Base-by-base conservation (phyloP, 1,140 invertebrate species). In the Panagrolaimus sp. region DNA sequence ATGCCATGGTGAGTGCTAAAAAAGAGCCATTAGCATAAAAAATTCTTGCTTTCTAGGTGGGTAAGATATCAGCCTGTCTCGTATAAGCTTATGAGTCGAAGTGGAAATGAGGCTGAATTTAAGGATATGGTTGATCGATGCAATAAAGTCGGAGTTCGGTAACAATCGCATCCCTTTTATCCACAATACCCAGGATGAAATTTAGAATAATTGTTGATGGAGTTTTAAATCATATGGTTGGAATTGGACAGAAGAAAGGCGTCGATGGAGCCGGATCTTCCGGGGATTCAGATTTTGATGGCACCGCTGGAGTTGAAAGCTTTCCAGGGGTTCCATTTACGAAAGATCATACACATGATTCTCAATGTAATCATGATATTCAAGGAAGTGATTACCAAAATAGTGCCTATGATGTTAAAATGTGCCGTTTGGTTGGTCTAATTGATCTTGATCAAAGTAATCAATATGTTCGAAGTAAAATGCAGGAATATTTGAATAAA, bases 221-320 rank as follows among this genome's bases (percentile, higher is more conserved):
- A 0, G 88, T 95, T 2, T 85, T 93, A 43, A 95, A 95, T 79
- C 92, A 95, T 83, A 94, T 94, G 92, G 88, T 89, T 10, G 90
- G 88, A n/a, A 84, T 80, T 14, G 83, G 76, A 14, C 78, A 80
- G 62, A 76, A 71, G 75, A 12, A 62, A 38, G 78, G 72, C n/a
- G 77, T 78, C 15, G 80, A 83, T 7, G 83, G 85, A n/a, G 67
- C 71, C 1, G 79, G 84, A 10, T 84, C 83, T 3, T 83, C 74
- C 10, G 85, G 85, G 46, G 74, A 72, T 10, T 77, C 76, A 9
- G 82, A 76, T 64, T 86, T 86, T 70, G 84, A 86, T 46, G 76
- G 71, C 5, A 73, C 68, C 5, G 52, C 83, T 15, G 74, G 72
- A 28, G 45, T 76, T 24, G 79, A 80, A 21, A 70, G 76, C 28